Conservation (phyloP, 2,797 vertebrate genomes). For the Acanthurus tractus region DNA sequence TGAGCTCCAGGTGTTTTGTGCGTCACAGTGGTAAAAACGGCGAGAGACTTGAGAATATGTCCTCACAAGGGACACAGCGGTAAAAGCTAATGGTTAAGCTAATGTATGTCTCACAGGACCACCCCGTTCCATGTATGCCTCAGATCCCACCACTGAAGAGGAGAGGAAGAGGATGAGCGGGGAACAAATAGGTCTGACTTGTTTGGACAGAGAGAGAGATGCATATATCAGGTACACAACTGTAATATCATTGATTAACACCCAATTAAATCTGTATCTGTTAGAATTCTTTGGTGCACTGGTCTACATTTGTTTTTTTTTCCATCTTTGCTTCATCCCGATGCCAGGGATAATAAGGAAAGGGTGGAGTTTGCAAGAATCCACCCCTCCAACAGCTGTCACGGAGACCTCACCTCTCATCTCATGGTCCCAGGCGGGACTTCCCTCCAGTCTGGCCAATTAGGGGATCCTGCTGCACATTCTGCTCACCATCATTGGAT, state of each 20-base stretch:
- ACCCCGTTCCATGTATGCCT: constrained; percentile 86
- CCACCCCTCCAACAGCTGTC: constrained; percentile 92
- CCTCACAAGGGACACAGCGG: constrained; percentile 6
- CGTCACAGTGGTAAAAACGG: constrained; percentile 10
- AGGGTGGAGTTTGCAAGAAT: constrained; percentile 94
- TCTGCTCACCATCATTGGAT: constrained; percentile 95
- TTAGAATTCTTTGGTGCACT: neutral
- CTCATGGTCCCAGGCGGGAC: constrained; percentile 92
- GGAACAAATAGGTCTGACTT: constrained; percentile 91
- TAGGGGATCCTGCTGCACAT: constrained; percentile 91
- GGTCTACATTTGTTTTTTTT: constrained; percentile 22
- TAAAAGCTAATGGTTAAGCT: constrained; percentile 42
- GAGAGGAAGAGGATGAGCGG: constrained; percentile 91
- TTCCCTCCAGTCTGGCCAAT: constrained; percentile 91
- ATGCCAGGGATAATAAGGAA: constrained; percentile 93
- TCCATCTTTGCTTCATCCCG: constrained; percentile 26
- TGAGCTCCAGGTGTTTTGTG: constrained; percentile 20
- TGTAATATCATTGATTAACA: too few relatives aligned
- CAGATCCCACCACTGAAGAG: constrained; percentile 90
- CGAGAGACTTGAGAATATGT: constrained; percentile 41
- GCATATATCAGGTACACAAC: constrained; percentile 89
- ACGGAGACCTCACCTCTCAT: constrained; percentile 93
- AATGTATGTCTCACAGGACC: constrained; percentile 74
- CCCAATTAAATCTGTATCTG: neutral
- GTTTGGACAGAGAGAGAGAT: constrained; percentile 89